Evolutionary conservation across 2,888 invertebrate genomes (phyloP).

Genomic region (Drosophila tanythrix): DNA sequence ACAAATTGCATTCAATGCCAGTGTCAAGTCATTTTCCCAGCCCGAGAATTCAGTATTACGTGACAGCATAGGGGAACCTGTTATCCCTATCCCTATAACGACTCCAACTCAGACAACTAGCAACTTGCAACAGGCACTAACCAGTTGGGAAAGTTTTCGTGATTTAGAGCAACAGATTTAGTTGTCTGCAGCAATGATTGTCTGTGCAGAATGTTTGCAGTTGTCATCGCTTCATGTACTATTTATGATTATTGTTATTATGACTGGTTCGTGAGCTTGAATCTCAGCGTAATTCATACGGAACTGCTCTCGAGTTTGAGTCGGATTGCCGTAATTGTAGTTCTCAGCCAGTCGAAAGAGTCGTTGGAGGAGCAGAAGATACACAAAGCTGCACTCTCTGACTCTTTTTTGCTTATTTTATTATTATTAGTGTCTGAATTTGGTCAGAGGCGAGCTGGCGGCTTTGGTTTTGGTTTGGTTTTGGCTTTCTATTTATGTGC

Average conservation of each 20-base stretch:
- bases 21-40: conserved; percentile 20
- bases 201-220: conserved; percentile 40
- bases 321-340: conserved; percentile 46
- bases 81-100: conserved; percentile 5
- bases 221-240: conserved; percentile 65
- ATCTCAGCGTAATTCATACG: conserved; percentile 41
- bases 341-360: neutral
- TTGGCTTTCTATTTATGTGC: conserved; percentile 61
- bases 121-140: neutral
- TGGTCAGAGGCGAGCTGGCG: conserved; percentile 7
- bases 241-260: conserved; percentile 72
- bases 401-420: neutral
- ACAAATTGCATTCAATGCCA: neutral
- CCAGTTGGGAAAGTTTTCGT: conserved; percentile 25
- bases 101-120: conserved; percentile 18
- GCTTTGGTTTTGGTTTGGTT: conserved; percentile 6
- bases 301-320: conserved; percentile 33
- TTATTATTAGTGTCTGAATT: conserved; percentile 6
- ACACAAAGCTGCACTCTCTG: neutral
- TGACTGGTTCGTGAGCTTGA: conserved; percentile 59
- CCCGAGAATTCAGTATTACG: conserved; percentile 39
- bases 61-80: conserved; percentile 9
- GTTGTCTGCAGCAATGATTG: conserved; percentile 57
- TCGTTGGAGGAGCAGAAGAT: neutral
- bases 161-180: conserved; percentile 61